Conservation (phyloP, 2,797 vertebrate species). For the Ambastaia sidthimunki region DNA sequence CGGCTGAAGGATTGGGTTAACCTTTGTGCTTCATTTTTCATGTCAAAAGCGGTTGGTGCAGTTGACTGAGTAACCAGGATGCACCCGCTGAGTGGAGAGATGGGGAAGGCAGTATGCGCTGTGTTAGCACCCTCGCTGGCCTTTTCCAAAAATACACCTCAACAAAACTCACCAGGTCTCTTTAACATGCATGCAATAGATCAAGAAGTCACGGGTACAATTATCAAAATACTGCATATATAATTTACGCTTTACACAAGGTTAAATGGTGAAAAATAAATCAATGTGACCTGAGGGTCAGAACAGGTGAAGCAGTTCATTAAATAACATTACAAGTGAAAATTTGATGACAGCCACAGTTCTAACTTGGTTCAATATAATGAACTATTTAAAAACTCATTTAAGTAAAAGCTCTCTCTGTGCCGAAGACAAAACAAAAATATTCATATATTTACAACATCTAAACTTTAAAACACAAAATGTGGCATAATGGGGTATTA, state of each 20-base stretch:
- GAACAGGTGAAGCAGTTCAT: background rate
- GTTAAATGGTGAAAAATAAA: background rate
- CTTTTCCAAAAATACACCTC: constrained; percentile 38
- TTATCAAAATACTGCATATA: background rate
- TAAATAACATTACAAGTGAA: background rate
- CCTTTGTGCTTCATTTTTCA: constrained; percentile 50
- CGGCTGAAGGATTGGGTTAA: constrained; percentile 48
- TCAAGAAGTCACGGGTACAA: background rate
- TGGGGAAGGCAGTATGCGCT: constrained; percentile 30
- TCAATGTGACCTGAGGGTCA: background rate
- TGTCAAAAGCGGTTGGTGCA: constrained; percentile 40
- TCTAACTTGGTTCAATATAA: constrained; percentile 29
- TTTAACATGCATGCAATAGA: background rate
- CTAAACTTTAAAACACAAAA: background rate
- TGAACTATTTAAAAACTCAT: constrained; percentile 22
- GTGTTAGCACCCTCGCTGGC: constrained; percentile 34
- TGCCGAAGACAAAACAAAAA: constrained; percentile 27
- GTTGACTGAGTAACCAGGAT: constrained; percentile 41
- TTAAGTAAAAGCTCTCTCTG: constrained; percentile 20
- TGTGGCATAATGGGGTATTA: constrained; percentile 27
- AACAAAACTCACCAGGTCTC: background rate
- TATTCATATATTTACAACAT: constrained; percentile 25
- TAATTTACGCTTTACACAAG: background rate
- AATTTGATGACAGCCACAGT: constrained; percentile 13
- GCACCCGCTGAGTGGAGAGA: constrained; percentile 22